Evolutionary conservation across 2,888 invertebrate species (phyloP).

Genomic region (Yponomeuta sedellus): DNA sequence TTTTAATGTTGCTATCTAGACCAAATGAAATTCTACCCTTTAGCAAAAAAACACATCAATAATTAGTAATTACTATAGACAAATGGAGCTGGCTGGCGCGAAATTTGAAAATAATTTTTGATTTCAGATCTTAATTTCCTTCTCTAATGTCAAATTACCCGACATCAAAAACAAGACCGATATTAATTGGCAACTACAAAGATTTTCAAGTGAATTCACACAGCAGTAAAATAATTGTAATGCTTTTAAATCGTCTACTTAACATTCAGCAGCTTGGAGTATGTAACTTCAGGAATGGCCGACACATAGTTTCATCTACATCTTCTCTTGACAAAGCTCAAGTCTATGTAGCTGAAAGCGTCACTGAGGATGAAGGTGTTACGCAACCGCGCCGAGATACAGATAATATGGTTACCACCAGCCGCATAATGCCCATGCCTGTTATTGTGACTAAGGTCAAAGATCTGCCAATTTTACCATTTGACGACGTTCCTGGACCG

Average conservation of each 20-base stretch:
- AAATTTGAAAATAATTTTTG: conserved; percentile 5
- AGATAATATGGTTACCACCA: not conserved
- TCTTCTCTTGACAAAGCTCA: not conserved
- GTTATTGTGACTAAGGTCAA: conserved; percentile 47
- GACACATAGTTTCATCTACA: not conserved
- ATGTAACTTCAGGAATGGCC: not conserved
- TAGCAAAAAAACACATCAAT: not conserved
- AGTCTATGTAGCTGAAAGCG: not conserved
- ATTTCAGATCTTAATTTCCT: not conserved
- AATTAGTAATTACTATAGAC: not conserved
- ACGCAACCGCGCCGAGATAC: not conserved
- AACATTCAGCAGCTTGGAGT: not conserved
- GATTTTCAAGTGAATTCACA: conserved; percentile 29
- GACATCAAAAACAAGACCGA: conserved; percentile 30
- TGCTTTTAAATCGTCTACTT: conserved; percentile 9
- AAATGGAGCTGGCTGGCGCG: not conserved
- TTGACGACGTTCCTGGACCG: conserved; percentile 81
- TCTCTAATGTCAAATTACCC: conserved; percentile 3
- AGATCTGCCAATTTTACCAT: conserved; percentile 56
- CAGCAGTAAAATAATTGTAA: conserved; percentile 7
- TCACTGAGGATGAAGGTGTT: not conserved
- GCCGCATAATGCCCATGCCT: not conserved
- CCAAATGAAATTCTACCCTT: not conserved
- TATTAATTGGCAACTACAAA: not conserved
- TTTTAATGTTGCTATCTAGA: not conserved